phyloP scores from a whole-genome alignment of 2,797 vertebrate genomes.

The Ibycter americanus region DNA sequence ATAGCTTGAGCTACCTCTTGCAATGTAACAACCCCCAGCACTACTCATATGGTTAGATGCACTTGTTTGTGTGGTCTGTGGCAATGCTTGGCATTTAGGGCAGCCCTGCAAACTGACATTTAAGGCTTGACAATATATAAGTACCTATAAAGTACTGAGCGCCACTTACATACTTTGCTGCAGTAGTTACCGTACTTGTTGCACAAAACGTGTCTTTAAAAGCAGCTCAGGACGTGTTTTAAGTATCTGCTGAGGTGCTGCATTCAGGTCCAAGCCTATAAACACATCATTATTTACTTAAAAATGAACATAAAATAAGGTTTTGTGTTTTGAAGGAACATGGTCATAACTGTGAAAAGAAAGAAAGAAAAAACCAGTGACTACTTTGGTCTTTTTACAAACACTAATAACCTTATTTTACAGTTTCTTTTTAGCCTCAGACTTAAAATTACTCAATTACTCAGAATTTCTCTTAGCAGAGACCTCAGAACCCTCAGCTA shows the following conservation, averaged over 20 bases:
- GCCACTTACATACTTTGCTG: not conserved
- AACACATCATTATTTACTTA: not conserved
- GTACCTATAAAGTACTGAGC: fast-evolving
- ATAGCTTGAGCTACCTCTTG: not conserved
- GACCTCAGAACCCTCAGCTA: not conserved
- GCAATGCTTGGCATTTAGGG: not conserved
- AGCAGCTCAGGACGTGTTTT: not conserved
- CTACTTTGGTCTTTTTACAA: not conserved
- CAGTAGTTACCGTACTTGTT: not conserved
- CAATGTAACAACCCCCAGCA: no score
- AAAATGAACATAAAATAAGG: not conserved
- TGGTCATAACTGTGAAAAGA: not conserved
- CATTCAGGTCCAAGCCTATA: not conserved
- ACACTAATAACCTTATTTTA: not conserved
- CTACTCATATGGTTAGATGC: not conserved
- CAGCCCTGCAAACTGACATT: not conserved
- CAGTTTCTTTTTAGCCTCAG: not conserved
- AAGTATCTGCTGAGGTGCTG: not conserved
- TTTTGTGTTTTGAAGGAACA: not conserved
- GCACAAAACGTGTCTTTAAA: not conserved
- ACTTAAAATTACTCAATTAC: not conserved
- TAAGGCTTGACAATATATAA: not conserved
- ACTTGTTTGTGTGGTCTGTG: fast-evolving
- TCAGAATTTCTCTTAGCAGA: slow-evolving; percentile 10
- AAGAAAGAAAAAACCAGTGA: not conserved